Base-by-base conservation (phyloP, 2,113 vertebrate species). In the Alligator sinensis region DNA sequence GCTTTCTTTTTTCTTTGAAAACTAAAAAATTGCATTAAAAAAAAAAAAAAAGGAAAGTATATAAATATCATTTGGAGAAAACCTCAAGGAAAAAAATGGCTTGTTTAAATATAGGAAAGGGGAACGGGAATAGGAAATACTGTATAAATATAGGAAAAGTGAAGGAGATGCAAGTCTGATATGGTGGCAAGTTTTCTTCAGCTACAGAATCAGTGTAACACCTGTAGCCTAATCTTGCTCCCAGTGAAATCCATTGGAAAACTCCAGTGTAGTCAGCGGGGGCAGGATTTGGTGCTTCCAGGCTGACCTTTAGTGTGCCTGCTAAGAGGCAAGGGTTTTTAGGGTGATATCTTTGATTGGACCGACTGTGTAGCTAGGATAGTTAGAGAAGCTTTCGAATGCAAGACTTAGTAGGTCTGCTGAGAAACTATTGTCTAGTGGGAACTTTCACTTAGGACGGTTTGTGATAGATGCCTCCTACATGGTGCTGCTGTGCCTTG, bases 401-500 rank as follows among this genome's bases (percentile, higher is more conserved):
- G 47, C 47, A 9, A 47, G 47, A 47, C 47, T 9, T 47, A 47
- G 47, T 47, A 47, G 47, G 47, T 47, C 7, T 47, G 47, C 47
- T 47, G 47, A 47, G 47, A 47, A 47, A 47, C 47, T 34, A 34
- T 47, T 47, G 47, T 47, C 47, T 47, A 47, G 47, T 7, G 7
- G 58, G 28, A 28, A 47, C 63, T 47, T 0, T 0, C 22, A 55
- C 24, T 8, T 74, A 47, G 21, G 34, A 47, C 34, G 14, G 18
- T 24, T 47, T 47, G 21, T 74, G 68, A 34, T 70, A 11, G 47
- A 47, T 72, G 30, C 21, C 10, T 72, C 30, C 47, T 24, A 22
- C 88, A 82, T 79, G 80, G 74, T 68, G 80, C 85, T 90, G 77
- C 82, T 59, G 72, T 93, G 88, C 89, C 81, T 74, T 80, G 55